Percentiles rank a stretch among this genome's conserved stretches.
Conservation (phyloP, 2,797 vertebrate genomes). For the Hemitrygon akajei region DNA sequence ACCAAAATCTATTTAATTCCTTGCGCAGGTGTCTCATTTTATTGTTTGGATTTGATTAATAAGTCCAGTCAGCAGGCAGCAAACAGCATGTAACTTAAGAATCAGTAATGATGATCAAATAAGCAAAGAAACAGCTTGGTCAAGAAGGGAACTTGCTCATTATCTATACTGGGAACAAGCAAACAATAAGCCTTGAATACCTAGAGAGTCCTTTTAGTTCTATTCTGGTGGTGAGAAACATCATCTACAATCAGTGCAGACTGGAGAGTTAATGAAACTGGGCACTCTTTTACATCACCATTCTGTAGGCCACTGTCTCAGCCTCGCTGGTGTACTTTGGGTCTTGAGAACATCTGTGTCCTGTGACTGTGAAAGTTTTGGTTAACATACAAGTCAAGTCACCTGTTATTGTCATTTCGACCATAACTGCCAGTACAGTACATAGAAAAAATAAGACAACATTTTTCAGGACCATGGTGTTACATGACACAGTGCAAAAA, state of each 20-base stretch:
- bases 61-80: background rate
- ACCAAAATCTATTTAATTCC: background rate
- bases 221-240: background rate
- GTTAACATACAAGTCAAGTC: background rate
- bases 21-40: background rate
- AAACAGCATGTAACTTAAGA: background rate
- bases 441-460: too few relatives aligned
- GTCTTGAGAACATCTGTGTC: background rate
- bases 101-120: background rate
- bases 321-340: background rate
- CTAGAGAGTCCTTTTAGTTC: background rate
- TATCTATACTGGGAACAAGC: background rate
- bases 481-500: too few relatives aligned
- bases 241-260: background rate
- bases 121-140: background rate
- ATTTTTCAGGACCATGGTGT: too few relatives aligned
- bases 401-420: too few relatives aligned
- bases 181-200: background rate
- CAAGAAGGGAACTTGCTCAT: background rate
- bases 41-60: conserved; percentile 7
- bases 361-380: background rate
- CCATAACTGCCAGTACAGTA: too few relatives aligned
- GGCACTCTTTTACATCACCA: background rate
- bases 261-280: background rate
- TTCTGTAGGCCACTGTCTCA: background rate